phyloP scores from a whole-genome alignment of 2,113 vertebrate genomes.

The Aythya baeri region DNA sequence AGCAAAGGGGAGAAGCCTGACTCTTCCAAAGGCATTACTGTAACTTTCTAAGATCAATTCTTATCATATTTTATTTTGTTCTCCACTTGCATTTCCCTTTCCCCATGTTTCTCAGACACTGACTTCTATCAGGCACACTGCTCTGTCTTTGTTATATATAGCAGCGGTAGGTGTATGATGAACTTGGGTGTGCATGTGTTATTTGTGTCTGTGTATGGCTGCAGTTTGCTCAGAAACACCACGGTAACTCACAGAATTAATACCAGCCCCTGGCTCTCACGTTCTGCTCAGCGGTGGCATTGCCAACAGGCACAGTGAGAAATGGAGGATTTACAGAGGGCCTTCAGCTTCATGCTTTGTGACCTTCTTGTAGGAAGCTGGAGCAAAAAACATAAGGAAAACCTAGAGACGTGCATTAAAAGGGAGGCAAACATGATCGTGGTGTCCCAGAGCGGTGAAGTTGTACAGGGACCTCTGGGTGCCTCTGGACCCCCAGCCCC shows the following conservation, averaged over 20 bases:
- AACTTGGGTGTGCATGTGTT: neutral
- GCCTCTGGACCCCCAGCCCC: neutral
- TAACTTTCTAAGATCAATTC: neutral
- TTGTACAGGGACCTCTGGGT: too few species aligned
- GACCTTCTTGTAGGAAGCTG: neutral
- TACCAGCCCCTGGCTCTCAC: neutral
- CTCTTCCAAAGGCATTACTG: neutral
- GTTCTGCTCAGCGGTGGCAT: neutral
- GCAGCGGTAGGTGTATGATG: neutral
- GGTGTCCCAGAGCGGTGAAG: neutral
- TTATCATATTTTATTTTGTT: neutral
- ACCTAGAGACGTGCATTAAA: neutral
- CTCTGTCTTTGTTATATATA: neutral
- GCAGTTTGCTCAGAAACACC: neutral
- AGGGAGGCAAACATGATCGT: neutral
- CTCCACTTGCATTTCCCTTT: neutral
- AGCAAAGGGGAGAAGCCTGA: neutral
- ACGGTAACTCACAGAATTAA: neutral
- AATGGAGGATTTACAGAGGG: neutral
- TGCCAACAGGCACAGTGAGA: neutral
- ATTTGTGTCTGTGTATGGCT: neutral
- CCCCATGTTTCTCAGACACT: neutral
- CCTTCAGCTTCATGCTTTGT: neutral
- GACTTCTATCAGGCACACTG: neutral
- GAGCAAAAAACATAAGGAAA: neutral